Evolutionary conservation across 2,797 vertebrate species (phyloP), one percentile per base, ranked within the genome.

Genomic region (Halcyon badia): DNA sequence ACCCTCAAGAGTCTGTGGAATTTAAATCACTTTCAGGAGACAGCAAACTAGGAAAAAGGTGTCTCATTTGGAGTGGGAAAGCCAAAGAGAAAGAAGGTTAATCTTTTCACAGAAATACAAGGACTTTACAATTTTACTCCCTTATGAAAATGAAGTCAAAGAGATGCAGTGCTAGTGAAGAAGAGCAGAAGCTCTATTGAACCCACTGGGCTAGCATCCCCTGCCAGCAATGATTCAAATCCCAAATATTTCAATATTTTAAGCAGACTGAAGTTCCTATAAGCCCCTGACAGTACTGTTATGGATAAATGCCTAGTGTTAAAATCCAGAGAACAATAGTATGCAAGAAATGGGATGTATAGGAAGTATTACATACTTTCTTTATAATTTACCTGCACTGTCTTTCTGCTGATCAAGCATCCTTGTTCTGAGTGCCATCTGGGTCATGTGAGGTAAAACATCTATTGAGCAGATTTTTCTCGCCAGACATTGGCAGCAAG

Each of bases 381-480:
- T 64, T 89, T 68, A 33, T 19, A 66, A 39, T 64, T 79, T 61
- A 95, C 73, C 77, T 95, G 52, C 60, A 58, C 22, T 51, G 6
- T 28, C 72, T 76, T 77, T 54, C 77, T 22, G 42, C 83, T 57
- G 28, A 84, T 90, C 24, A 51, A 39, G 22, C 37, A 80, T 68
- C 56, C n/a, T 68, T 78, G 66, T 13, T 57, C 77, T 68, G 66
- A 70, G 37, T 46, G 83, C 79, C 90, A 96, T 14, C 66, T 95
- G 44, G 94, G 94, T 97, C 71, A 92, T 89, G 81, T 61, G 61
- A 97, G 95, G 94, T 93, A 96, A 96, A 84, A 37, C 33, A 83
- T 77, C 41, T 73, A 91, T 35, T 82, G 89, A 92, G 84, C 48
- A 91, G 68, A 71, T 60, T 92, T 86, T 96, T 92, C 85, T 88